Conservation (phyloP, 2,797 vertebrate species). For the Glossophaga mutica region DNA sequence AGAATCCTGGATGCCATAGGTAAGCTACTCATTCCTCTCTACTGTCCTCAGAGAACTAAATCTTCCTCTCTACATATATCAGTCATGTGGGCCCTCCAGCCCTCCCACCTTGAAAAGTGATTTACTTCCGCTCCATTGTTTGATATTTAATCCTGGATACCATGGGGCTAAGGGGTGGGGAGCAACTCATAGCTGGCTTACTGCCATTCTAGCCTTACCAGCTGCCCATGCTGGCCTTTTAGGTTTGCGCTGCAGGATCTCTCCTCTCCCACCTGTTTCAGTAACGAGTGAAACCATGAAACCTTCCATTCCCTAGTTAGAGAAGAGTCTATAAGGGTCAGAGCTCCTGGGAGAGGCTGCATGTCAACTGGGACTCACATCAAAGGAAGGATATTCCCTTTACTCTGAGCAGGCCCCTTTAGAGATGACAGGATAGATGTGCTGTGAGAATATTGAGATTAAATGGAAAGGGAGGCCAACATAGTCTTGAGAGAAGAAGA, state of each 20-base stretch:
- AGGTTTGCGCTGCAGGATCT: not conserved
- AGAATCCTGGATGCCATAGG: not conserved
- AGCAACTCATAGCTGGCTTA: not conserved
- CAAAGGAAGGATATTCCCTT: not conserved
- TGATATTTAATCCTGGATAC: not conserved
- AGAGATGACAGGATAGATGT: not conserved
- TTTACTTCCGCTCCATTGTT: not conserved
- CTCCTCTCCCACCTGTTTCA: conserved; percentile 57
- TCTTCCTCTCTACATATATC: not conserved
- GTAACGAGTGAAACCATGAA: not conserved
- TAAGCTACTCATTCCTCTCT: not conserved
- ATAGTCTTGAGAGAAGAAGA: not conserved
- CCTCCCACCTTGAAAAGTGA: not conserved
- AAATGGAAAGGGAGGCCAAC: not conserved
- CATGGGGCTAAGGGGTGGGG: not conserved
- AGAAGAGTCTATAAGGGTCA: not conserved
- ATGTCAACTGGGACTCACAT: not conserved
- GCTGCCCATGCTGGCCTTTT: conserved; percentile 39
- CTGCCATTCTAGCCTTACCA: not conserved
- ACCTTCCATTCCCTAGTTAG: not conserved
- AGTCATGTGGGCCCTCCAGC: not conserved
- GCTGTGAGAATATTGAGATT: not conserved
- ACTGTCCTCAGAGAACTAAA: not conserved
- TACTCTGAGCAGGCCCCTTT: not conserved
- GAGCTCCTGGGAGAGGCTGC: not conserved